A percentile compares a stretch with the other conserved stretches of the same genome.
Evolutionary conservation across 2,113 vertebrate species (phyloP).

Genomic region (Plotosus lineatus): DNA sequence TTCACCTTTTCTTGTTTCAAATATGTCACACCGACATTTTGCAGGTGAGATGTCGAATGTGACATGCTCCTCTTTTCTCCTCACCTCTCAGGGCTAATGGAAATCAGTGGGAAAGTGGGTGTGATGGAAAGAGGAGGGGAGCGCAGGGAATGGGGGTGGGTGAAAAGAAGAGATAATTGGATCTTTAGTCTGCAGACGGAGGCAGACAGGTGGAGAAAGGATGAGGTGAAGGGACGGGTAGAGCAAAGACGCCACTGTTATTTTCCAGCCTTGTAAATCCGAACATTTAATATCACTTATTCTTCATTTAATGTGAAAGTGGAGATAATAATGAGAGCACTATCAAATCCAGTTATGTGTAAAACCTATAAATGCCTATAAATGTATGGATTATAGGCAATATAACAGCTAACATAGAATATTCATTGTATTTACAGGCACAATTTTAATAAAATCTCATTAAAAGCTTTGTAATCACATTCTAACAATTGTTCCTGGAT

Average conservation of each 20-base stretch:
- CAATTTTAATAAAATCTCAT: background rate
- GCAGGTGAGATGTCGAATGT: conserved; percentile 28
- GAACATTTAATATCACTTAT: background rate
- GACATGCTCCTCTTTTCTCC: background rate
- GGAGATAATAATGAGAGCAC: background rate
- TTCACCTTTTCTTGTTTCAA: background rate
- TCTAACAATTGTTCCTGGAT: background rate
- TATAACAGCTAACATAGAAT: background rate
- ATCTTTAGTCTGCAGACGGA: conserved; percentile 51
- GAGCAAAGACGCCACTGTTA: background rate
- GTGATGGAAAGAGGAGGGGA: conserved; percentile 26
- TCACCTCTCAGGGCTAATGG: conserved; percentile 33
- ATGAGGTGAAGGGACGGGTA: conserved; percentile 3
- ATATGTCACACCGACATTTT: conserved; percentile 37
- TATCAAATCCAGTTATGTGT: background rate
- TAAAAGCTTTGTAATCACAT: background rate
- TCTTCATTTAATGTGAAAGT: background rate
- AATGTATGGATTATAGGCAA: background rate
- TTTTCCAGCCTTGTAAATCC: background rate
- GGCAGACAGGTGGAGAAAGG: conserved; percentile 42
- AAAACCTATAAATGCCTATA: background rate
- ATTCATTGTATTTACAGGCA: background rate
- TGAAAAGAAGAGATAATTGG: conserved; percentile 51
- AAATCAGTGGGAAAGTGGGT: conserved; percentile 44
- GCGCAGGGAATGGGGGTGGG: conserved; percentile 12